phyloP scores from a whole-genome alignment of 2,888 invertebrate species.

The Gonocerus acuteangulatus region DNA sequence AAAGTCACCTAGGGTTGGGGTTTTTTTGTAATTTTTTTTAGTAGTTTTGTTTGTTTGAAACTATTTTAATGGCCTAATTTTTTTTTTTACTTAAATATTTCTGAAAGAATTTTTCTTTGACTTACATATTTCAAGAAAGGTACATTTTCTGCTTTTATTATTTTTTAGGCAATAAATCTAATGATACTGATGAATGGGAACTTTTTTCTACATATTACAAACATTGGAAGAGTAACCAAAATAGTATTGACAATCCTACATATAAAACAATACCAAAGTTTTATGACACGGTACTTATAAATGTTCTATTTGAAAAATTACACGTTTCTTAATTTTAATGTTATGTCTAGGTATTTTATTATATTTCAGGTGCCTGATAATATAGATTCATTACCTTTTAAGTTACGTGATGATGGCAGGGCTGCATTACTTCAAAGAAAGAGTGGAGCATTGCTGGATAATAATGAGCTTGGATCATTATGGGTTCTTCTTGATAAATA shows the following conservation, averaged over 20 bases:
- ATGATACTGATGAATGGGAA: conserved; percentile 10
- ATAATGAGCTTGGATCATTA: conserved; percentile 72
- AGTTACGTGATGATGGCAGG: conserved; percentile 79
- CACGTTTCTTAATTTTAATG: not conserved
- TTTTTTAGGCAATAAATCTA: not conserved
- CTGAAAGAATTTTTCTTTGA: too few species aligned
- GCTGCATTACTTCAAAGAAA: conserved; percentile 79
- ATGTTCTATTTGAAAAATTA: not conserved
- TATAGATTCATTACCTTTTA: conserved; percentile 67
- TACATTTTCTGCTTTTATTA: too few species aligned
- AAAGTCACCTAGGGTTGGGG: too few species aligned
- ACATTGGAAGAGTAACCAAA: conserved; percentile 29
- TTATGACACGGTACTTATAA: conserved; percentile 52
- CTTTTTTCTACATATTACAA: conserved; percentile 28
- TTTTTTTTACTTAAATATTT: too few species aligned
- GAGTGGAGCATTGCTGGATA: conserved; percentile 74
- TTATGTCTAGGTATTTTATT: not conserved
- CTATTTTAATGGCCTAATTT: too few species aligned
- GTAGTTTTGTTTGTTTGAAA: too few species aligned
- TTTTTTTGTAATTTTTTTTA: too few species aligned
- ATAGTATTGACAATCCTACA: conserved; percentile 42
- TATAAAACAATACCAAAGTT: conserved; percentile 64
- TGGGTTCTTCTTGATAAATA: conserved; percentile 78
- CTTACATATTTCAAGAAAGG: too few species aligned
- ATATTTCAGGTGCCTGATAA: conserved; percentile 56